Evolutionary conservation across 2,797 vertebrate genomes (phyloP).

Genomic region (Sebastiscus albofasciatus): DNA sequence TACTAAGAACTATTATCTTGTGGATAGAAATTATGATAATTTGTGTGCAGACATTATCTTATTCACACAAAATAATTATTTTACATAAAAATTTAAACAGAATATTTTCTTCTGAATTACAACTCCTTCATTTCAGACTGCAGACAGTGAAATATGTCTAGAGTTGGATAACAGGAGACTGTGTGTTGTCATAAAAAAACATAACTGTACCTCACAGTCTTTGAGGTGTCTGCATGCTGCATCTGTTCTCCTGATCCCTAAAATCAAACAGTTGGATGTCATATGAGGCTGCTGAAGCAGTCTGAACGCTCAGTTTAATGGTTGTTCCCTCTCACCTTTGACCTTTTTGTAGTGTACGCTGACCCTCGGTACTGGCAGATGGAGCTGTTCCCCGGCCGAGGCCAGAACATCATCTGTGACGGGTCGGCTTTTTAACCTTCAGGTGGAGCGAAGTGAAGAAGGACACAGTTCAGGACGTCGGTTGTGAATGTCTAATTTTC

Average conservation of each 20-base stretch:
- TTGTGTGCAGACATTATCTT: neutral
- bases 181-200: neutral
- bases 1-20: neutral
- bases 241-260: neutral
- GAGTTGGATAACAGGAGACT: neutral
- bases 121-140: neutral
- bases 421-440: conserved; percentile 73
- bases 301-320: neutral
- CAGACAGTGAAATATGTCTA: neutral
- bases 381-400: conserved; percentile 81
- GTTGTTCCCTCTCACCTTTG: conserved; percentile 35
- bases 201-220: neutral
- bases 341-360: conserved; percentile 75
- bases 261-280: neutral
- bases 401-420: conserved; percentile 83
- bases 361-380: conserved; percentile 85
- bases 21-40: neutral
- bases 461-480: conserved; percentile 12
- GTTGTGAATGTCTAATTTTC: conserved; percentile 29
- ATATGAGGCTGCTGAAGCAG: neutral
- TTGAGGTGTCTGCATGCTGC: neutral
- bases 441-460: neutral
- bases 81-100: neutral
- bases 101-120: neutral
- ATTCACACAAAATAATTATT: neutral